Conservation (phyloP, 2,797 vertebrate genomes). For the Syncerus caffer region DNA sequence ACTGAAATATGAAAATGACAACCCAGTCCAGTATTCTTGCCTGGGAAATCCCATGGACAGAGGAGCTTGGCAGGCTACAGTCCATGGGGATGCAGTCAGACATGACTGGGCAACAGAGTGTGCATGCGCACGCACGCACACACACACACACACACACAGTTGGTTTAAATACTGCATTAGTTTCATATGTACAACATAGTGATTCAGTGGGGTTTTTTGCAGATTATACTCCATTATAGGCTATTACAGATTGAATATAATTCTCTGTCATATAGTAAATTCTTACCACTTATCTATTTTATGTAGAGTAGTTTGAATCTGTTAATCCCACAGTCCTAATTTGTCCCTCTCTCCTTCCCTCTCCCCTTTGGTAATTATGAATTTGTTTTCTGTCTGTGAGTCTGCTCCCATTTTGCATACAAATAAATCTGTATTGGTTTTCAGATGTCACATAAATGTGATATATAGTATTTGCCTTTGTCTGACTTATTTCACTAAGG, state of each 20-base stretch:
- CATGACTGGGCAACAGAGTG: neutral
- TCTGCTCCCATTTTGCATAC: neutral
- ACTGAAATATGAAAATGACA: neutral
- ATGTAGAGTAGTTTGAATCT: neutral
- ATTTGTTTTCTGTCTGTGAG: neutral
- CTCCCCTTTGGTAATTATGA: neutral
- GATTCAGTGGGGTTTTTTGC: neutral
- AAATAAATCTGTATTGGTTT: neutral
- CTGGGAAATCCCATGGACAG: neutral
- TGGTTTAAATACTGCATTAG: neutral
- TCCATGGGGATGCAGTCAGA: neutral
- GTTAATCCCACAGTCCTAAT: neutral
- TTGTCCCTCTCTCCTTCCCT: neutral
- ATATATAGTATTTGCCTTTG: neutral
- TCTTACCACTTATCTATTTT: neutral
- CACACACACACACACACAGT: neutral
- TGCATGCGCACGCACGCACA: accelerated
- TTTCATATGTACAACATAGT: neutral
- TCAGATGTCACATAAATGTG: neutral
- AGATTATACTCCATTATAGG: neutral
- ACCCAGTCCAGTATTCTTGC: neutral
- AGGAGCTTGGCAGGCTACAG: neutral
- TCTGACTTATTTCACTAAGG: neutral
- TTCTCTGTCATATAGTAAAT: neutral
- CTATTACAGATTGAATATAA: neutral